Conservation (phyloP, 2,797 vertebrate species). For the Scolopax bukidnonensis region DNA sequence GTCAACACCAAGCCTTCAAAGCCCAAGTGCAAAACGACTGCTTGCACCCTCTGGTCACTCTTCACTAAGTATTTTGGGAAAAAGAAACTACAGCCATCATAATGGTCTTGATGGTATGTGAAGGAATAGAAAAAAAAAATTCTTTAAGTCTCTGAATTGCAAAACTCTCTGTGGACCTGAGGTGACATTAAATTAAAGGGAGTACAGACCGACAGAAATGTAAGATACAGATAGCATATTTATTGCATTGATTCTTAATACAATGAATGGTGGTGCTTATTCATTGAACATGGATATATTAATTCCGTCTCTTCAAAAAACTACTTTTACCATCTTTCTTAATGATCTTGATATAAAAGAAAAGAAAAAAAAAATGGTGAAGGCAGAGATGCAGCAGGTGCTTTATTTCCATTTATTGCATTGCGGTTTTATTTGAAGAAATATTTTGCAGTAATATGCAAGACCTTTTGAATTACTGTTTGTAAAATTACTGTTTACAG, state of each 20-base stretch:
- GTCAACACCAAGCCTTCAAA: conserved; percentile 87
- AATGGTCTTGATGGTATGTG: conserved; percentile 89
- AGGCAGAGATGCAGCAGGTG: neutral
- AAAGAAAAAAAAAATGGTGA: neutral
- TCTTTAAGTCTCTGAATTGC: neutral
- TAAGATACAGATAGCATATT: neutral
- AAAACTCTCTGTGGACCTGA: neutral
- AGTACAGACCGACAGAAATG: neutral
- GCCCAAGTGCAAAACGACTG: conserved; percentile 87
- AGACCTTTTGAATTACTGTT: neutral
- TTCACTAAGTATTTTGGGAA: conserved; percentile 92
- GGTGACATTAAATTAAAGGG: neutral
- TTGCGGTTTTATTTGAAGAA: neutral
- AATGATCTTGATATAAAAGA: neutral
- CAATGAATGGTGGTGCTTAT: neutral
- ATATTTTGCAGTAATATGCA: neutral
- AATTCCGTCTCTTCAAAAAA: neutral
- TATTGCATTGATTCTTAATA: neutral
- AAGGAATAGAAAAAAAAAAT: conserved; percentile 34
- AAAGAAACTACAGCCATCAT: conserved; percentile 95
- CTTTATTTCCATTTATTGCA: neutral
- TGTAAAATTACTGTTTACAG: neutral
- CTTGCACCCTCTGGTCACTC: conserved; percentile 88
- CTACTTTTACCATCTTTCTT: neutral
- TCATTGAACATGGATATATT: neutral